phyloP scores from a whole-genome alignment of 2,113 vertebrate species.

The Cyanistes caeruleus region DNA sequence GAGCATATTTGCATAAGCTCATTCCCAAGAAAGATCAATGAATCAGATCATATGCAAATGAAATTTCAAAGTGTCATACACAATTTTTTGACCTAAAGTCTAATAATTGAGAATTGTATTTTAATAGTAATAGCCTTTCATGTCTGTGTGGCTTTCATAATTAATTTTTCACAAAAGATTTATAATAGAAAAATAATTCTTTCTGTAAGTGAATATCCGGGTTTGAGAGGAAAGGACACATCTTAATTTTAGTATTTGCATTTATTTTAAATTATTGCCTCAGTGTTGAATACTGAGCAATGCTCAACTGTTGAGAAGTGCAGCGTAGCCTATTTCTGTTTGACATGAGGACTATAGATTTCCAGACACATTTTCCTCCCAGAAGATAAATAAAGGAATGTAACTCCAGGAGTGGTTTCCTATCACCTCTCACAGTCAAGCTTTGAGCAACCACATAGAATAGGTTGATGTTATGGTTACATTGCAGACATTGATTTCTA shows the following conservation, averaged over 20 bases:
- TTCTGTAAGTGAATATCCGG: not conserved
- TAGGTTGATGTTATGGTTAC: not conserved
- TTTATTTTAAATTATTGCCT: not conserved
- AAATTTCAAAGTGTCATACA: not conserved
- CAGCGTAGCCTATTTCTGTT: not conserved
- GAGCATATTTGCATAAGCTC: not conserved
- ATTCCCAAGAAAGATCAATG: not conserved
- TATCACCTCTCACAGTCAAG: not conserved
- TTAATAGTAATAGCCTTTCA: not conserved
- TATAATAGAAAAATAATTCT: not conserved
- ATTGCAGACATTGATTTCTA: not conserved
- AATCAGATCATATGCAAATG: not conserved
- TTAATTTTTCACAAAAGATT: not conserved
- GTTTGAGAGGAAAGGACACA: not conserved
- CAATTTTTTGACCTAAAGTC: not conserved
- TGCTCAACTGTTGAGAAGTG: not conserved
- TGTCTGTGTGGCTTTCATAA: not conserved
- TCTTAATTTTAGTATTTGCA: not conserved
- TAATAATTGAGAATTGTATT: not conserved
- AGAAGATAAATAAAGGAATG: constrained; percentile 29
- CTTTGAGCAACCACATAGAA: not conserved
- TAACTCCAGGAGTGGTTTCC: not conserved
- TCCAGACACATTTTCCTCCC: not conserved
- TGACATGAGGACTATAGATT: not conserved
- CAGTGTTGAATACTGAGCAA: not conserved